Evolutionary conservation across 2,797 vertebrate genomes (phyloP), one percentile per base, ranked within the genome.

Genomic region (Channallabes apus): DNA sequence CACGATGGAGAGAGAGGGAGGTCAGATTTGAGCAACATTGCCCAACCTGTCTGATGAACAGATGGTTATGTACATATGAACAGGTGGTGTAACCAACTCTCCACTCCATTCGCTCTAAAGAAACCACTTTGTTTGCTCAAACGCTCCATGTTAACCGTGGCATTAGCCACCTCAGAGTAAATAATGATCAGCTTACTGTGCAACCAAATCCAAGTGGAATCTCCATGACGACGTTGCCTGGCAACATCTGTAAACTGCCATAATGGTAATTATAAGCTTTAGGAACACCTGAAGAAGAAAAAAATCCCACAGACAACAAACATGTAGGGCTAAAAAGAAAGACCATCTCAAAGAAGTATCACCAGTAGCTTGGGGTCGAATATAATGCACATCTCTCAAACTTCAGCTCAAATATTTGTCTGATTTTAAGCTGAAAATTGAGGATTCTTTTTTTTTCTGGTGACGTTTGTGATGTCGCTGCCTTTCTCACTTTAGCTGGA

Each of bases 201-300:
- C 85, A 89, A 87, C 87, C 29, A 80, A 82, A 90, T 87, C 86
- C 82, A 84, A 79, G 68, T 41, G 73, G 22, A 67, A 65, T 88
- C 86, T 77, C 83, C 86, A 51, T 65, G 72, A 69, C 81, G 82
- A 22, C n/a, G 81, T 88, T 90, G 84, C 88, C 80, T 85, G 77
- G 92, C 86, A 91, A 92, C 91, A 56, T 2, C 17, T 18, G 81
- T 87, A 83, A 87, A 89, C 71, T 20, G 65, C 87, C 67, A 59
- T 54, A 82, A 67, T 32, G 38, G 41, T 68, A 54, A 83, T 84
- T 82, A 84, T 14, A 6, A 17, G 54, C 81, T 83, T 65, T 76
- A 81, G 80, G 76, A 88, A 87, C 86, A 88, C 83, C 87, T 84
- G 77, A 79, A 84, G 29, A 75, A 38, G 27, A n/a, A 72, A 83